Percentiles rank a stretch among this genome's conserved stretches.
phyloP scores from a whole-genome alignment of 1,140 invertebrate species.

The Neoseiulus cucumeris region DNA sequence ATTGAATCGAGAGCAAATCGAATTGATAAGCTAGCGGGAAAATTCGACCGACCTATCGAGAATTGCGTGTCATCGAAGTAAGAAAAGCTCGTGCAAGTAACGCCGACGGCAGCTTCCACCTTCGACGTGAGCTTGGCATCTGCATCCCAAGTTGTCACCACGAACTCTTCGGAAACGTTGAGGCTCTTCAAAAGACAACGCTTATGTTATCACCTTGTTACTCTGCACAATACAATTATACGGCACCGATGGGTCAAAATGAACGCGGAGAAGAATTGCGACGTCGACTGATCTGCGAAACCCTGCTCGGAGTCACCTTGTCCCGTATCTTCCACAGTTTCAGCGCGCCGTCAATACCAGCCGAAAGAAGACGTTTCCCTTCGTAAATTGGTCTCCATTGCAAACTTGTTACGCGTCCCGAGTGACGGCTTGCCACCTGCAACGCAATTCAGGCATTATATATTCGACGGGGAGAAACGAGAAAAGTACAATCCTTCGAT shows the following conservation, averaged over 20 bases:
- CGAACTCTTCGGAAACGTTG: neutral
- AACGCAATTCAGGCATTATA: neutral
- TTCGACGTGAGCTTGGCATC: neutral
- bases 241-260: too few species aligned
- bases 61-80: slow-evolving; percentile 1
- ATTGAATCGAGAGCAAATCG: too few species aligned
- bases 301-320: slow-evolving; percentile 9
- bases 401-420: slow-evolving; percentile 1
- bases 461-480: neutral
- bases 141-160: neutral
- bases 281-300: too few species aligned
- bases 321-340: slow-evolving; percentile 8
- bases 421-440: neutral
- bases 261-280: too few species aligned
- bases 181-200: neutral
- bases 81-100: neutral
- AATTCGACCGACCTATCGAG: neutral
- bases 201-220: too few species aligned
- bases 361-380: slow-evolving; percentile 2
- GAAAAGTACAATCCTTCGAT: too few species aligned
- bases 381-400: slow-evolving; percentile 10
- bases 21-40: too few species aligned
- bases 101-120: neutral
- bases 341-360: neutral
- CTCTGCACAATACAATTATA: too few species aligned